Conservation (phyloP, 2,888 invertebrate genomes). For the Pseudanteris insignis region DNA sequence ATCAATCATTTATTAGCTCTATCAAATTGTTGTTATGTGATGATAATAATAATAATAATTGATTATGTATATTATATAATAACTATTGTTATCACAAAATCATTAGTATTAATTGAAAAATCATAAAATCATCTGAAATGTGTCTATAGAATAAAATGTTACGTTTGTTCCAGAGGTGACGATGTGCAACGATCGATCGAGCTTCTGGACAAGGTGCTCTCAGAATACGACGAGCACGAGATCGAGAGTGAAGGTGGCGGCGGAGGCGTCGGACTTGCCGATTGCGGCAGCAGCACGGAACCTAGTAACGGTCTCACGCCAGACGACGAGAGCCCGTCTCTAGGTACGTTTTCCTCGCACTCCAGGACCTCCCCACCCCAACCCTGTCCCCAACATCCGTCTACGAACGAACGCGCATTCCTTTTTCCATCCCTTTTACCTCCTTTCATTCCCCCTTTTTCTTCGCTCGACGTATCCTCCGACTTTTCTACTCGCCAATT, state of each 20-base stretch:
- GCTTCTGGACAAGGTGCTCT: conserved; percentile 87
- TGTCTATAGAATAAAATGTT: conserved; percentile 60
- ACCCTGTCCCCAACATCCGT: too few relatives aligned
- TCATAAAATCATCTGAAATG: conserved; percentile 29
- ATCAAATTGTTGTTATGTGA: too few relatives aligned
- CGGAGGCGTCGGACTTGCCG: conserved; percentile 54
- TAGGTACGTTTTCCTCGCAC: conserved; percentile 68
- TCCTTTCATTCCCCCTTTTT: neutral
- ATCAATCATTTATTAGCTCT: too few relatives aligned
- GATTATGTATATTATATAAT: too few relatives aligned
- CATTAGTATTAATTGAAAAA: neutral
- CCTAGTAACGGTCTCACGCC: conserved; percentile 69
- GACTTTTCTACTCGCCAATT: neutral
- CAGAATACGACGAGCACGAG: conserved; percentile 86
- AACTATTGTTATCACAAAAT: conserved; percentile 1
- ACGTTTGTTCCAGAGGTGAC: conserved; percentile 76
- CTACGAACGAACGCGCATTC: too few relatives aligned
- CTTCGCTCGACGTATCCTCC: neutral
- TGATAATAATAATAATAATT: too few relatives aligned
- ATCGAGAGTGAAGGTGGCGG: conserved; percentile 69
- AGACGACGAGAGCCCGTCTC: conserved; percentile 78
- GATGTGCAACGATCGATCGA: conserved; percentile 90
- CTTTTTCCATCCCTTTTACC: neutral
- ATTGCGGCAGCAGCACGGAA: conserved; percentile 67
- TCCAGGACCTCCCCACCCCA: too few relatives aligned